Percentiles rank a stretch among this genome's conserved stretches.
Evolutionary conservation across 2,113 vertebrate genomes (phyloP).

Genomic region (Serinus canaria): DNA sequence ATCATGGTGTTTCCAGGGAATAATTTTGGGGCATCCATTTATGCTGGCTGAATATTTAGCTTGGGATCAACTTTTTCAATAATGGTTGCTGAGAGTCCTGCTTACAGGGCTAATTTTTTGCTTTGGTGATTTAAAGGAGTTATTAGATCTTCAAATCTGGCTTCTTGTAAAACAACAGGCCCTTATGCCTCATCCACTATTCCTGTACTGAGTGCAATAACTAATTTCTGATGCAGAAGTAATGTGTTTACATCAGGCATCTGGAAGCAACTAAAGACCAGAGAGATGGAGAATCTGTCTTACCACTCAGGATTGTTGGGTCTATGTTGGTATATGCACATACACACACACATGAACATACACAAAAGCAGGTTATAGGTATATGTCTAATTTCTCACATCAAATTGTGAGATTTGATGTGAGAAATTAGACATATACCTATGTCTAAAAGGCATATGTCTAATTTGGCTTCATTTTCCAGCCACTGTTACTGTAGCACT

Average conservation of each 20-base stretch:
- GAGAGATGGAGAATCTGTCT: neutral
- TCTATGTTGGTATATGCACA: neutral
- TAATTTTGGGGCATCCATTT: neutral
- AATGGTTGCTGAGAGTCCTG: neutral
- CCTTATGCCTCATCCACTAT: neutral
- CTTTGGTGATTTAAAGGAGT: neutral
- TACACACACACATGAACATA: neutral
- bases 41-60: neutral
- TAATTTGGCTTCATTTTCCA: neutral
- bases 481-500: neutral
- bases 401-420: no score
- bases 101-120: neutral
- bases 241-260: neutral
- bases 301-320: neutral
- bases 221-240: neutral
- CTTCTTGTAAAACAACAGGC: neutral
- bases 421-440: no score
- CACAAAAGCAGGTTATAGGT: fast-evolving
- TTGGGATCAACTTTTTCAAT: neutral
- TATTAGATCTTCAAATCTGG: neutral
- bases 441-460: no score
- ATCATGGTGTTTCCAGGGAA: neutral
- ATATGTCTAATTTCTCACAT: neutral
- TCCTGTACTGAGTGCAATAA: neutral
- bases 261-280: neutral